Base-by-base conservation (phyloP, 1,140 invertebrate species). In the Dinothrombium tinctorium region DNA sequence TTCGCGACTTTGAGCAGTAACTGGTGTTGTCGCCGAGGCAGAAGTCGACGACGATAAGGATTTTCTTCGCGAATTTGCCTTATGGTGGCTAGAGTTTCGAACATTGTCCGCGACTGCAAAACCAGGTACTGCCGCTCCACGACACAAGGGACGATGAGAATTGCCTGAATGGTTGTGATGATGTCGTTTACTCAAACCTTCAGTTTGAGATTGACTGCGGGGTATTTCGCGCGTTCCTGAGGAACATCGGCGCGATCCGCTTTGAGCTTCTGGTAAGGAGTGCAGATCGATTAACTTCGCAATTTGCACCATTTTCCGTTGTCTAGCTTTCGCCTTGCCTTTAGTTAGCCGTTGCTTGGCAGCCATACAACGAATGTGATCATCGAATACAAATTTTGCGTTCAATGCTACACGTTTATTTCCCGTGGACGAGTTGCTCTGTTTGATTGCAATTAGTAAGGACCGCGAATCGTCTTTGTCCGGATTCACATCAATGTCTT, bases 391-490 rank as follows among this genome's bases (percentile, higher is more conserved):
- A 55, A 98, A 94, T 57, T 83, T 86, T 0, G 86, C 80, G 14
- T 76, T 73, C 6, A 95, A 62, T 6, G 90, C 55, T 1, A 86
- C 78, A 29, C 37, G 41, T 24, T 24, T 25, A 26, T 31, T 32
- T 21, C 17, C 9, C 12, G 35, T 33, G 24, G 33, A 25, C 15
- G n/a, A 2, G 52, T 58, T 6, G 68, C 67, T 3, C 64, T 65
- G 76, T 56, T 95, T 84, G 19, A 96, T 81, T 0, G 84, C 90
- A 15, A 96, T 69, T 51, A 94, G 82, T 6, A 98, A 64, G 49
- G 83, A 87, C n/a, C 87, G 67, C 0, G 86, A 89, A 57, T 98
- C 89, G 46, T 92, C 82, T 56, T 92, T 87, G 54, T 96, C 87
- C 4, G 84, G 82, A 38, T 72, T 70, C 6, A 74, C 68, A 50